Base-by-base conservation (phyloP, 2,797 vertebrate genomes). In the Molossus alvarezi region DNA sequence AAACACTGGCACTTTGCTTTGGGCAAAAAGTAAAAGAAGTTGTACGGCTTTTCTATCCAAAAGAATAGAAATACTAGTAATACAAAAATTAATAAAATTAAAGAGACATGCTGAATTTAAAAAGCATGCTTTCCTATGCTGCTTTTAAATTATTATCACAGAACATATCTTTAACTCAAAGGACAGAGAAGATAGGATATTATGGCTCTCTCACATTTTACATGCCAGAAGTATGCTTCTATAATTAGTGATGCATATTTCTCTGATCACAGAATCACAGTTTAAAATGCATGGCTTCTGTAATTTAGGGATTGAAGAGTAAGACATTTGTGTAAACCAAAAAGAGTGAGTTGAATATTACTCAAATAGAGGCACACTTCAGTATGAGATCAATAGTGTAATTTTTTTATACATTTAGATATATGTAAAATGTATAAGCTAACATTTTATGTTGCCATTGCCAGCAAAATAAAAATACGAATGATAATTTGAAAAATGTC, bases 51-150 rank as follows among this genome's bases (percentile, higher is more conserved):
- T 96, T 25, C 60, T 97, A 60, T 81, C 23, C 80, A 94, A 97
- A 96, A 83, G 79, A 84, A 71, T 88, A 96, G 87, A 83, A 67
- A 97, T 89, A 51, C 0, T 91, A 88, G n/a, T 97, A 96, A 97
- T 92, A 97, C 94, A 94, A 97, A 97, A 95, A 96, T 95, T 98
- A 95, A 96, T 96, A 96, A 92, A 92, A 94, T 96, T 95, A 95
- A 86, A 97, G 90, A 97, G 88, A 97, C 51, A 81, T 67, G 55
- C 62, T 95, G 90, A 95, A 95, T 60, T 27, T 7, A 87, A 87
- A 21, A 96, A 1, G 12, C 15, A 83, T 90, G 20, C 72, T 92
- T 93, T 88, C 97, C 9, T 90, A 33, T 82, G 53, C 27, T 83
- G 8, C 2, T 95, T 97, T 97, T 60, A 96, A 98, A 94, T 89